phyloP scores from a whole-genome alignment of 1,140 invertebrate species.

The Hypothenemus hampei region DNA sequence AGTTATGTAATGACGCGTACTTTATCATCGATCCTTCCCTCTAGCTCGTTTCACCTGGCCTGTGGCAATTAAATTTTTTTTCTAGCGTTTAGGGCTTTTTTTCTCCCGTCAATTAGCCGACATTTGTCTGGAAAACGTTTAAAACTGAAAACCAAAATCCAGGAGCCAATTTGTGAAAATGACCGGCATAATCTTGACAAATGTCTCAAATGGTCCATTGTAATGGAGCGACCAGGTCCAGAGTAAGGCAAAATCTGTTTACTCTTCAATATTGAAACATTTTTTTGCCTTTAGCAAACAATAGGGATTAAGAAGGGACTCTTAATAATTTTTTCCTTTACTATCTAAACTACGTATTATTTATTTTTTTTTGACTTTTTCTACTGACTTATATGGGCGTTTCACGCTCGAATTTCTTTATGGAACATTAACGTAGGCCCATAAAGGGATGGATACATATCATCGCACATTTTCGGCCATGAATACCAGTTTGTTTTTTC shows the following conservation, averaged over 20 bases:
- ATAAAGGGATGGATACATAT: too few relatives aligned
- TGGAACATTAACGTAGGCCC: too few relatives aligned
- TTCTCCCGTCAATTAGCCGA: background rate
- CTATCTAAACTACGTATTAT: too few relatives aligned
- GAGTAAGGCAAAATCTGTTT: conserved; percentile 2
- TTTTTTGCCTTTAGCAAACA: too few relatives aligned
- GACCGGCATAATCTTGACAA: conserved; percentile 1
- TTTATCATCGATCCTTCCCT: conserved; percentile 15
- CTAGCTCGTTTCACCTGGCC: too few relatives aligned
- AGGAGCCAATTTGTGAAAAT: conserved; percentile 10
- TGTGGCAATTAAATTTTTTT: background rate
- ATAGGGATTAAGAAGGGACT: background rate
- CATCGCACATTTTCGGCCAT: too few relatives aligned
- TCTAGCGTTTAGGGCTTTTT: background rate
- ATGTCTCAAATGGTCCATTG: conserved; percentile 1
- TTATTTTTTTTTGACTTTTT: too few relatives aligned
- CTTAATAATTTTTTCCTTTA: too few relatives aligned
- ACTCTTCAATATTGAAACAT: conserved; percentile 6
- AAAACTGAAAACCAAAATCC: conserved; percentile 1
- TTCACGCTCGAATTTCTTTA: too few relatives aligned
- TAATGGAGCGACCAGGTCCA: conserved; percentile 1
- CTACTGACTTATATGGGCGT: too few relatives aligned
- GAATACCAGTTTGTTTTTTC: too few relatives aligned
- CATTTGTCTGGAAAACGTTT: background rate
- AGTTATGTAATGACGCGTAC: conserved; percentile 9